Base-by-base conservation (phyloP, 2,113 vertebrate genomes). In the Charina bottae region DNA sequence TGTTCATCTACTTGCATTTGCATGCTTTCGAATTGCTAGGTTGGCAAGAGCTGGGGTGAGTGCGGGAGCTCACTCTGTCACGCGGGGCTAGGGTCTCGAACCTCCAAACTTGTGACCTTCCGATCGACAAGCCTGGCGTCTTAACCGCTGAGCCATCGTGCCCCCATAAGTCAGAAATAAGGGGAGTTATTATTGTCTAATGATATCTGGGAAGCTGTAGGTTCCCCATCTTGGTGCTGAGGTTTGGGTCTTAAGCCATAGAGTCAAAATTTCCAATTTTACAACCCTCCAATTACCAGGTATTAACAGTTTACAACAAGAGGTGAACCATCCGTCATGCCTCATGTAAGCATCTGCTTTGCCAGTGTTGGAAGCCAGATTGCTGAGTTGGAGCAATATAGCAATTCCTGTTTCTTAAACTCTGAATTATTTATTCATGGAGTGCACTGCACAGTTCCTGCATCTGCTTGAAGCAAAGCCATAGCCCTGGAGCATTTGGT, bases 371-470 rank as follows among this genome's bases (percentile, higher is more conserved):
- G n/a, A 68, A 56, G 42, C 53, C 12, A 53, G 53, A n/a, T 55
- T 54, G 87, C 9, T 64, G 58, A 64, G n/a, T 24, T 54, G n/a
- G 42, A 92, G 56, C 37, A 83, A 49, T 23, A 42, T 4, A 62
- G 13, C 28, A 64, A 33, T 62, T 42, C 15, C n/a, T 26, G 15
- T 88, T 89, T 64, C 53, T 78, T 89, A 55, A 64, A 12, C n/a
- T 24, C 58, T 92, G 58, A 85, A 89, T 89, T 92, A 92, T 92
- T 89, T 64, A 92, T 92, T 89, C 46, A 37, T 19, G 2, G 56
- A 64, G 42, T 46, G 26, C 88, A 84, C 49, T 84, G 64, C 54
- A 59, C 37, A 28, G 58, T 64, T 12, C 87, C 58, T 92, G 54
- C 83, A 55, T 90, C 55, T 53, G 84, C 92, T 83, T 60, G 23